phyloP scores from a whole-genome alignment of 2,113 vertebrate species.

The Hiodon tergisus region DNA sequence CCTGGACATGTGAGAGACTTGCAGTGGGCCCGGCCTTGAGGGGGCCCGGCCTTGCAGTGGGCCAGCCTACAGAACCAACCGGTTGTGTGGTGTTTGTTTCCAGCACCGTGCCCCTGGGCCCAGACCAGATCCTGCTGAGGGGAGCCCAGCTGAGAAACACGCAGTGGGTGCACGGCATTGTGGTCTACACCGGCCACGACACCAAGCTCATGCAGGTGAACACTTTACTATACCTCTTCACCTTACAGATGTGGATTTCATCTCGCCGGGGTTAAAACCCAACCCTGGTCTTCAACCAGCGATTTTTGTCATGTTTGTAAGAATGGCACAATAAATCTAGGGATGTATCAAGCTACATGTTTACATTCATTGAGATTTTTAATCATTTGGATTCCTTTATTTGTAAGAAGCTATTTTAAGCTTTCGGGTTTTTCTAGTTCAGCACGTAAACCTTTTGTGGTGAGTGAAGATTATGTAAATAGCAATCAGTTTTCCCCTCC shows the following conservation, averaged over 20 bases:
- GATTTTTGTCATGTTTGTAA: no score
- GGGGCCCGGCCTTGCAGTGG: background rate
- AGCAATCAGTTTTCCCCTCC: background rate
- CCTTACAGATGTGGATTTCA: background rate
- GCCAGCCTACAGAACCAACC: background rate
- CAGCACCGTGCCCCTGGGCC: slow-evolving; percentile 85
- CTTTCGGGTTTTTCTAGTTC: no score
- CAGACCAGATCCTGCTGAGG: slow-evolving; percentile 93
- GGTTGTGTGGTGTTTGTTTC: slow-evolving; percentile 28
- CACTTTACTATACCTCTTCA: background rate
- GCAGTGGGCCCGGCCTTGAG: no score
- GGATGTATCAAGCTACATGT: no score
- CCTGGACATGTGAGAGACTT: no score
- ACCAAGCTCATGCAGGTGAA: slow-evolving; percentile 98
- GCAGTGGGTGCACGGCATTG: slow-evolving; percentile 93
- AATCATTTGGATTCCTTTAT: background rate
- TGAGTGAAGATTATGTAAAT: background rate
- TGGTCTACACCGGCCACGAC: slow-evolving; percentile 96
- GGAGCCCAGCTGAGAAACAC: slow-evolving; percentile 96
- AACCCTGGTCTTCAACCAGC: background rate
- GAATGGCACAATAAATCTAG: no score
- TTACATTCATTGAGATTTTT: background rate
- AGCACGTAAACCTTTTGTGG: background rate
- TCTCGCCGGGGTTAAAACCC: background rate
- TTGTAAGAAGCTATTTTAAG: no score